Base-by-base conservation (phyloP, 1,140 invertebrate genomes). In the Drosophila orosa region DNA sequence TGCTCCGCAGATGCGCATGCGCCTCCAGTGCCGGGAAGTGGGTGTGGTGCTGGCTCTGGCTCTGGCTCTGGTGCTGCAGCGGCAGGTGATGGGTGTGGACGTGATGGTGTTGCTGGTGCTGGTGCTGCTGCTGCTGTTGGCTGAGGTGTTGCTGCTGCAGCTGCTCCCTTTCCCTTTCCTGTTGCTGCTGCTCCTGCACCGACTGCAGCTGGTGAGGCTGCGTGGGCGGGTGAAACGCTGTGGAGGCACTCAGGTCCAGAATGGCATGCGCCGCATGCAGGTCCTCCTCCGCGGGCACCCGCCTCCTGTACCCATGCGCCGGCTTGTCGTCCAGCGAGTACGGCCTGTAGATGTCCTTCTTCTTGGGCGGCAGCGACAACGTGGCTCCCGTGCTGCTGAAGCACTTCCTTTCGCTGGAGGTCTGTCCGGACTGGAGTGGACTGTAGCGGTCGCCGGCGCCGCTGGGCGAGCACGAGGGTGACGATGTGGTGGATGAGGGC, bases 311-410 rank as follows among this genome's bases (percentile, higher is more conserved):
- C 22, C 90, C 91, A 33, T 83, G 80, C 29, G 84, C 42, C 17
- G 87, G 92, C 92, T 92, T 95, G 90, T 95, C 95, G 71, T 96
- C 96, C 44, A 97, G 93, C 55, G 96, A 97, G 91, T 97, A 97
- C 0, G 96, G 96, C 50, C 96, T 93, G 91, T 97, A 97, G 67
- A 97, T 97, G 91, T 97, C 96, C 92, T 97, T 97, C 92, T 97
- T 97, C 90, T 97, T 97, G 0, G 96, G 96, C 33, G 96, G 96
- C 67, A 97, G 91, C 52, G 96, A 96, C 1, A 97, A 92, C 13
- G 96, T 95, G 5, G 96, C 95, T 5, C 96, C 96, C 4, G 96
- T 96, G 91, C 96, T 96, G 22, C 96, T 97, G 91, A 96, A 97
- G 86, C 95, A 97, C 95, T 89, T 78, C 90, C 93, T 58, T 81